Evolutionary conservation across 2,797 vertebrate species (phyloP), one percentile per base, ranked within the genome.

Genomic region (Molossus alvarezi): DNA sequence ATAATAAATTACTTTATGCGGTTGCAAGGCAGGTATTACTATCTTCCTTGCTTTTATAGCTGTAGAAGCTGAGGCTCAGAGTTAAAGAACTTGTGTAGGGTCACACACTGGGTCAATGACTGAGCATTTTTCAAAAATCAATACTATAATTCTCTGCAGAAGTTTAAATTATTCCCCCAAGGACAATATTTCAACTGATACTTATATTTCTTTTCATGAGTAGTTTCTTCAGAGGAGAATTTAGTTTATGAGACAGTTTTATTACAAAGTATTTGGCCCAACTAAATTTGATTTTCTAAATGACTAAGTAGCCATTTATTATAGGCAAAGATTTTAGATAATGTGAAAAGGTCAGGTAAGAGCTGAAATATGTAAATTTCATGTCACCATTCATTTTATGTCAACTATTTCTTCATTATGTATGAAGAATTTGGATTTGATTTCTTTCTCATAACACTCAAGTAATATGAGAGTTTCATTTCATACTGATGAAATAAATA

Each of bases 221-320:
- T 83, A 84, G 41, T 88, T 97, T 95, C 84, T 97, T 94, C 72
- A 93, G 60, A 96, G 57, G 48, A 45, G 55, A 95, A 88, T 94
- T 95, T 92, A 92, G 51, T 87, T 94, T 95, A 95, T 89, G 23
- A 48, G 84, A 95, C 79, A 91, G 85, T 96, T 98, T 96, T 97
- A 97, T 97, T 95, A 93, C 80, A 95, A 95, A 84, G 81, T 82
- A 97, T 97, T 96, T 91, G 75, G 64, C 27, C 53, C 67, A 95
- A 95, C 48, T 82, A 86, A 96, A 96, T 96, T 97, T 96, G 85
- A 97, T 96, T 97, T 97, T 96, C 77, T 84, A 94, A 80, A 94
- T 94, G 82, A 95, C 85, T 96, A 96, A 95, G 48, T 94, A 96
- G 88, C 5, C 65, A 81, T 95, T 92, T 96, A 96, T 83, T 86